Percentiles rank a stretch among this genome's conserved stretches.
Conservation (phyloP, 2,888 invertebrate genomes). For the Euzophera pinguis region DNA sequence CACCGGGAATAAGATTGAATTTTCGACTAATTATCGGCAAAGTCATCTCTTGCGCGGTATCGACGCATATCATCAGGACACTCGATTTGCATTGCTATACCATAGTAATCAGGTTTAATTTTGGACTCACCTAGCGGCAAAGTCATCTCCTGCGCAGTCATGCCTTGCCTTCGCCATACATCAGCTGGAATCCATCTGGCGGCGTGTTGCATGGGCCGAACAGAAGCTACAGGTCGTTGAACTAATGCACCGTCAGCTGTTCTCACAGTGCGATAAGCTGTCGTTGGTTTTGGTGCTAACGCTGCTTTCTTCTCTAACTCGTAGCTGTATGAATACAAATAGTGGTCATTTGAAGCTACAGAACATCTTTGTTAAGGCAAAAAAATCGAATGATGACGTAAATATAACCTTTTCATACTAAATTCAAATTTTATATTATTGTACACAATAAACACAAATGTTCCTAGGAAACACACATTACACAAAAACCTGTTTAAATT, state of each 20-base stretch:
- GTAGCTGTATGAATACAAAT: conserved; percentile 78
- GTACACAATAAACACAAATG: too few species aligned
- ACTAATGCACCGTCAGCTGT: conserved; percentile 83
- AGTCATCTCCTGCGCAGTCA: conserved; percentile 97
- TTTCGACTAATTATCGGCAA: too few species aligned
- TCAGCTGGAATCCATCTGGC: conserved; percentile 92
- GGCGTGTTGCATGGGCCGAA: conserved; percentile 90
- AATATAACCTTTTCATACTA: too few species aligned
- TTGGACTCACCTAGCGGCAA: conserved; percentile 85
- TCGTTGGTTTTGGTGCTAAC: conserved; percentile 79
- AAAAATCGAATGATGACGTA: too few species aligned
- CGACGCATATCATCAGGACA: too few species aligned
- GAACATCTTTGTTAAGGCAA: too few species aligned
- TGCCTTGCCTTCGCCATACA: conserved; percentile 95
- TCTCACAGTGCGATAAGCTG: conserved; percentile 82
- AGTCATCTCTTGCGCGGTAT: too few species aligned
- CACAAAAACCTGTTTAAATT: too few species aligned
- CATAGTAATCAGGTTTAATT: background rate
- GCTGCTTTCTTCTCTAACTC: conserved; percentile 95
- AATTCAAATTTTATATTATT: too few species aligned
- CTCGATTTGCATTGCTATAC: too few species aligned
- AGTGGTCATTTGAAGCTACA: background rate
- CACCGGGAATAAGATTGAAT: too few species aligned
- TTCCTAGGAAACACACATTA: too few species aligned
- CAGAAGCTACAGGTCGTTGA: conserved; percentile 84